A percentile compares a stretch with the other conserved stretches of the same genome.
Conservation (phyloP, 1,140 invertebrate species). For the Ephestia elutella region DNA sequence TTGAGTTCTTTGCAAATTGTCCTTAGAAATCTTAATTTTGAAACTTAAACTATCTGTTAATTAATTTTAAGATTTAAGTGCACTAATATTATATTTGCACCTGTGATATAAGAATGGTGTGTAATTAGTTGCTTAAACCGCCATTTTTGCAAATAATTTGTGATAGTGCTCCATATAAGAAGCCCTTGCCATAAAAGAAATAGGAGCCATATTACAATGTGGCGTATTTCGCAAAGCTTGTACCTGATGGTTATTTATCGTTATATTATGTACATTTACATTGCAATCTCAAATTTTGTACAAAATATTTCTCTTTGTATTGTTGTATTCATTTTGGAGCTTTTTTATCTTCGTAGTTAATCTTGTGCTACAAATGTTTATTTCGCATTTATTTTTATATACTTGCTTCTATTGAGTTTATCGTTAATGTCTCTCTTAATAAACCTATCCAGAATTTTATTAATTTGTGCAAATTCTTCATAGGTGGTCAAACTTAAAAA, state of each 20-base stretch:
- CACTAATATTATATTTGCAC: slow-evolving; percentile 33
- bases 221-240: too few species aligned
- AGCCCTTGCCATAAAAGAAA: not conserved
- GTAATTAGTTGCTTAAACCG: not conserved
- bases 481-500: too few species aligned
- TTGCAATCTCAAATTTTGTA: not conserved
- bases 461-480: too few species aligned
- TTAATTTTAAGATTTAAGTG: slow-evolving; percentile 17
- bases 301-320: not conserved
- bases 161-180: not conserved
- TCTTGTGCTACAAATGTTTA: not conserved
- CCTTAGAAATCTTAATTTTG: not conserved
- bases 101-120: slow-evolving; percentile 37
- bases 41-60: too few species aligned
- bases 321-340: not conserved
- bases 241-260: too few species aligned
- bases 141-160: not conserved
- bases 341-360: too few species aligned
- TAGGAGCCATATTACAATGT: too few species aligned
- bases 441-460: too few species aligned
- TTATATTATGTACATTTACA: not conserved
- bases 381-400: not conserved
- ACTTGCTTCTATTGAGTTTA: too few species aligned
- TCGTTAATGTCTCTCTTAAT: too few species aligned
- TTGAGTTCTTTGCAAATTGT: not conserved